Percentiles rank a stretch among this genome's conserved stretches.
Evolutionary conservation across 2,797 vertebrate genomes (phyloP).

Genomic region (Anomalospiza imberbis): DNA sequence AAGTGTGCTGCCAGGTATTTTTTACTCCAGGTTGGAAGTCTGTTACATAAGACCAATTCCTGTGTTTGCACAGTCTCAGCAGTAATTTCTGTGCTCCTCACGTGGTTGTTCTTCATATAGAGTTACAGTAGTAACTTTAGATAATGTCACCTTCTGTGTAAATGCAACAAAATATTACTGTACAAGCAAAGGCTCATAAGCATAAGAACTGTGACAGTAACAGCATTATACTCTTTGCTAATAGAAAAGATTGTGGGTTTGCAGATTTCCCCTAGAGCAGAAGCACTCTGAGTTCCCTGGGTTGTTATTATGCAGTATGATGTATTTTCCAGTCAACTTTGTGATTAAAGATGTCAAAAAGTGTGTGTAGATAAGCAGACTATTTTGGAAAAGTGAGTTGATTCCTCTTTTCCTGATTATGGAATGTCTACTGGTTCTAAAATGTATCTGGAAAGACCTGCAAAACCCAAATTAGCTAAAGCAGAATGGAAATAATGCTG

Average conservation of each 20-base stretch:
- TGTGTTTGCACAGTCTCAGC: not conserved
- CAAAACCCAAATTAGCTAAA: not conserved
- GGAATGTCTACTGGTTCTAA: not conserved
- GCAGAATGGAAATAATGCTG: not conserved
- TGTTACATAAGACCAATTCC: not conserved
- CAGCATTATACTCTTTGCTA: not conserved
- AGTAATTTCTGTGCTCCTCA: not conserved
- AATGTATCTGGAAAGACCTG: not conserved
- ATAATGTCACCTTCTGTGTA: not conserved
- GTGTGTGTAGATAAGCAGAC: not conserved
- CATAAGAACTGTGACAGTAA: not conserved
- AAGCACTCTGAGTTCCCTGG: not conserved
- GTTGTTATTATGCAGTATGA: not conserved
- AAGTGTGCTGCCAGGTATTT: not conserved
- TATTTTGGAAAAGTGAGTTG: not conserved
- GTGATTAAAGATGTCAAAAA: not conserved
- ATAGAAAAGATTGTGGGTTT: not conserved
- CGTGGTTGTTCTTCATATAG: rapidly evolving
- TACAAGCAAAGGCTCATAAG: not conserved
- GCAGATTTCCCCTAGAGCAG: not conserved
- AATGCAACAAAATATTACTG: not conserved
- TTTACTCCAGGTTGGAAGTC: not conserved
- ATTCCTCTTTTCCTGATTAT: not conserved
- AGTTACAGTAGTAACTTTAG: not conserved
- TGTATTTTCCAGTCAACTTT: not conserved